These are phyloP conservation scores for Australoheros facetus DNA, from an alignment of 2,797 vertebrate species.

Conservation along the genomic window DNA sequence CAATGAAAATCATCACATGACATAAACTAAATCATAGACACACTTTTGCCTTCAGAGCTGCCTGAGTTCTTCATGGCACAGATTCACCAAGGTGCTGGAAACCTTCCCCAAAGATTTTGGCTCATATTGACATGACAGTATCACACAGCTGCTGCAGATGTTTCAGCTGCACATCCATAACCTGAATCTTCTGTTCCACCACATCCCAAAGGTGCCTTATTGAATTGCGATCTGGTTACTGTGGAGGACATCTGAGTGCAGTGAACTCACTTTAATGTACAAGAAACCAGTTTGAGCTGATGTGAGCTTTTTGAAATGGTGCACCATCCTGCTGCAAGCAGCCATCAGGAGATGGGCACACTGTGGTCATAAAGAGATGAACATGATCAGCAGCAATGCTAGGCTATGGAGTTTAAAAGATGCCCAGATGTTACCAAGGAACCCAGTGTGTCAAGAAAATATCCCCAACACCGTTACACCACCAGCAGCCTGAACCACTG, in stretches of 20 bases:
- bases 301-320: not conserved
- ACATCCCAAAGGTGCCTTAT: not conserved
- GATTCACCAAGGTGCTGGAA: not conserved
- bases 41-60: not conserved
- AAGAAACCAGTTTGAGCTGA: not conserved
- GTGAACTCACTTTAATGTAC: not conserved
- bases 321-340: not conserved
- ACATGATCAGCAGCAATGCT: not conserved
- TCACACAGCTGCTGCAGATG: not conserved
- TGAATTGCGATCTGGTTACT: not conserved
- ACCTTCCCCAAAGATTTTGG: not conserved
- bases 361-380: not conserved
- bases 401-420: not conserved
- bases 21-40: not conserved
- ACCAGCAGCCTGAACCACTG: not conserved
- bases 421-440: not conserved
- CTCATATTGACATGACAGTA: not conserved
- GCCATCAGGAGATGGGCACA: not conserved
- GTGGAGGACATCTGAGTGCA: not conserved
- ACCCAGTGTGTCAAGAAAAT: not conserved
- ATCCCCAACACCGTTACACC: not conserved
- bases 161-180: not conserved
- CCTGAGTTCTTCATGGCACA: not conserved
- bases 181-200: not conserved
- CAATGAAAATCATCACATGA: not conserved